phyloP scores from a whole-genome alignment of 2,113 vertebrate species.

The Scolopax mira region DNA sequence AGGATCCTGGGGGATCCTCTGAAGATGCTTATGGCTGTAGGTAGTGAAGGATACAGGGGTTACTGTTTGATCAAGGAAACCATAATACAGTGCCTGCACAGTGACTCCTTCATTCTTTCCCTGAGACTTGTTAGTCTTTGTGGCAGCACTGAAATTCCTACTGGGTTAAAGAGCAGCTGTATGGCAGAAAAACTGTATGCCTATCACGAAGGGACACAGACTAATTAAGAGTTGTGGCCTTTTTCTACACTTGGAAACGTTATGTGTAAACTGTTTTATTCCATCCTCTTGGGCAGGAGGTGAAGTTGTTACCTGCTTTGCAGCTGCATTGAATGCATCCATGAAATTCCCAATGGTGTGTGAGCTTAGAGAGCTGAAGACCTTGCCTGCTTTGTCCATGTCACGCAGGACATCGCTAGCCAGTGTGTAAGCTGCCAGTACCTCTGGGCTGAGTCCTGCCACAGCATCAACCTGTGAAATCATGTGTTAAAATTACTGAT shows the following conservation, averaged over 20 bases:
- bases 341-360: neutral
- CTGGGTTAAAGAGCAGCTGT: neutral
- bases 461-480: neutral
- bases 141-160: neutral
- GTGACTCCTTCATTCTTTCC: neutral
- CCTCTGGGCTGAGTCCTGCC: neutral
- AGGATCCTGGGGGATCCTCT: neutral
- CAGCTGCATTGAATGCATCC: constrained; percentile 2
- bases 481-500: neutral
- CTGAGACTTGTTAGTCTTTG: neutral
- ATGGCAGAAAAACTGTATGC: neutral
- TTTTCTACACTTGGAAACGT: neutral
- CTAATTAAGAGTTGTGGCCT: neutral
- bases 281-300: too few species aligned
- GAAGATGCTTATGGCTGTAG: neutral
- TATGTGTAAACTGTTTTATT: neutral
- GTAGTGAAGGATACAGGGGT: neutral
- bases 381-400: neutral
- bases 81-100: neutral
- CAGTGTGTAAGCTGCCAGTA: neutral
- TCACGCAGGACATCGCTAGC: neutral
- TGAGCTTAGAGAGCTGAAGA: neutral
- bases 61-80: too few species aligned
- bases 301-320: neutral
- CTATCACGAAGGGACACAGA: neutral